A percentile compares a stretch with the other conserved stretches of the same genome.
Evolutionary conservation across 2,113 vertebrate genomes (phyloP).

Genomic region (Speoplatyrhinus poulsoni): DNA sequence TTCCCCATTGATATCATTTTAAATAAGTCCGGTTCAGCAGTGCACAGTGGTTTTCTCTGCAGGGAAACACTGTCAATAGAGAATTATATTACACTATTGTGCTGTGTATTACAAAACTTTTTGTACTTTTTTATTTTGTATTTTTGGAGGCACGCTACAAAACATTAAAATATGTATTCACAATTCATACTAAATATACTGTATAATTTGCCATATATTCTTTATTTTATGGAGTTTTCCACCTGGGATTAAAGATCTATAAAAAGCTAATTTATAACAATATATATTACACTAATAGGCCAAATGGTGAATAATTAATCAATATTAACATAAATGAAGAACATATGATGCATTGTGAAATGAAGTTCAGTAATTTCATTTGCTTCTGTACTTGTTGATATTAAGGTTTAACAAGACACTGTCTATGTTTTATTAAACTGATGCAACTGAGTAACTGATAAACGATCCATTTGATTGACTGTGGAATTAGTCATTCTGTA

Average conservation of each 20-base stretch:
- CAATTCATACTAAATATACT: neutral
- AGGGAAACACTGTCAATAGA: neutral
- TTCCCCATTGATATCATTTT: conserved; percentile 6
- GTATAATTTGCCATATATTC: too few species aligned
- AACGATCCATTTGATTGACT: conserved; percentile 56
- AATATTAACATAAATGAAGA: neutral
- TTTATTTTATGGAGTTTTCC: too few species aligned
- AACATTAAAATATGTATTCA: neutral
- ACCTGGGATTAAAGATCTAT: too few species aligned
- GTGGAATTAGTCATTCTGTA: conserved; percentile 52
- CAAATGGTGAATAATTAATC: neutral
- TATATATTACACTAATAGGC: too few species aligned
- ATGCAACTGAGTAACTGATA: conserved; percentile 31
- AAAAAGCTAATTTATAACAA: too few species aligned
- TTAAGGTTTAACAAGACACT: neutral
- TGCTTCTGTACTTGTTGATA: neutral
- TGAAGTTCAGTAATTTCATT: too few species aligned
- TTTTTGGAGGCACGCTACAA: neutral
- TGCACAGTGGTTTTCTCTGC: neutral
- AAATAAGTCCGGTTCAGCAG: neutral
- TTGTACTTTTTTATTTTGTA: neutral
- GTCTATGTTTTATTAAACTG: conserved; percentile 16
- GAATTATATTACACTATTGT: neutral
- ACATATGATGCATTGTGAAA: neutral
- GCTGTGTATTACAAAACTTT: too few species aligned